Evolutionary conservation across 2,113 vertebrate species (phyloP).

Genomic region (Podilymbus podiceps): DNA sequence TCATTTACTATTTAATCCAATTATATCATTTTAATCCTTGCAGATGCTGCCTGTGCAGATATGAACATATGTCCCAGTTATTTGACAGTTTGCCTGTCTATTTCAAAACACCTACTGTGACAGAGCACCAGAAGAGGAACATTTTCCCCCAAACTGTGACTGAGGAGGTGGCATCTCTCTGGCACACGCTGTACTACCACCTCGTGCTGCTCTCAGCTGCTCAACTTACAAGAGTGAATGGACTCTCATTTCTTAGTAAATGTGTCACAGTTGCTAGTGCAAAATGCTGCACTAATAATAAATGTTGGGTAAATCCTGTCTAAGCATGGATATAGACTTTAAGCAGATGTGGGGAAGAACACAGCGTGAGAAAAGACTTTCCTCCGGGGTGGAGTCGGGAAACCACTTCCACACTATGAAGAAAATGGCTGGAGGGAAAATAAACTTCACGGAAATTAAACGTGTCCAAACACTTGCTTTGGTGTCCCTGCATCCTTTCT

Average conservation of each 20-base stretch:
- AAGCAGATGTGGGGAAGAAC: background rate
- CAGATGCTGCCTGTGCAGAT: background rate
- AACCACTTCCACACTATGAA: background rate
- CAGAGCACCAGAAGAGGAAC: background rate
- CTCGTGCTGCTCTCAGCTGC: background rate
- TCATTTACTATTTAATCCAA: background rate
- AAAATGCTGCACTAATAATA: background rate
- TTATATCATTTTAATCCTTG: background rate
- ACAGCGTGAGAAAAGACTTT: background rate
- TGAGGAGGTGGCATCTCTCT: background rate
- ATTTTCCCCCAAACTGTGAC: background rate
- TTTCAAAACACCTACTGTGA: background rate
- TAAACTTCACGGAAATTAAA: background rate
- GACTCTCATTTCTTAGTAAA: background rate
- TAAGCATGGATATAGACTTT: background rate
- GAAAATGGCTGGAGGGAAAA: background rate
- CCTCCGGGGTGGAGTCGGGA: accelerated
- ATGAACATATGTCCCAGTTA: background rate
- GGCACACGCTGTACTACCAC: background rate
- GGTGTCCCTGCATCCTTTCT: background rate
- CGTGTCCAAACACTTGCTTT: background rate
- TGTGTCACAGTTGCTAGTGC: background rate
- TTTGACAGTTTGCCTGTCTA: background rate
- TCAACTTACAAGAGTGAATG: background rate
- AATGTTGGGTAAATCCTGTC: background rate